These are phyloP conservation scores for Campopleginae sp. DNA, from an alignment of 2,888 invertebrate species.

Conservation along the genomic window DNA sequence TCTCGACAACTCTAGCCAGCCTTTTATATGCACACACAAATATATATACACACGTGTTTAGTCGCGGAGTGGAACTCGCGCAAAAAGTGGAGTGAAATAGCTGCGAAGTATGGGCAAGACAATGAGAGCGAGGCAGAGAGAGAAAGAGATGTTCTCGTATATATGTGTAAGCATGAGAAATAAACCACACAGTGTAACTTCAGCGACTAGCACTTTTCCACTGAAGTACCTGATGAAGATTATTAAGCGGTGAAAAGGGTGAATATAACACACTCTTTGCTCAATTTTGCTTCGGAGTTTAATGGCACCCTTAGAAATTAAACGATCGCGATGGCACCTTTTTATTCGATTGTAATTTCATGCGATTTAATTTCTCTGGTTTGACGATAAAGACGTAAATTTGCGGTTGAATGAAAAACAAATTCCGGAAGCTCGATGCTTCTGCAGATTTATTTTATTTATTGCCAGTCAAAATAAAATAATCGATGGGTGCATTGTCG, in stretches of 20 bases:
- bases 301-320: slow-evolving; percentile 31
- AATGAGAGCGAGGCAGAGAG: slow-evolving; percentile 9
- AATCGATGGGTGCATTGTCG: slow-evolving; percentile 2
- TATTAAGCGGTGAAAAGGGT: slow-evolving; percentile 30
- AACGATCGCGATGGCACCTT: neutral
- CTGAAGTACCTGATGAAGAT: slow-evolving; percentile 25
- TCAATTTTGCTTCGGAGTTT: slow-evolving; percentile 21
- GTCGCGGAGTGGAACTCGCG: slow-evolving; percentile 34
- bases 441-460: neutral
- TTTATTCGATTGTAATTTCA: neutral
- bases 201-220: slow-evolving; percentile 14
- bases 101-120: slow-evolving; percentile 9
- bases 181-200: slow-evolving; percentile 25
- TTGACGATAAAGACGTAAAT: neutral
- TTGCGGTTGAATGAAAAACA: neutral
- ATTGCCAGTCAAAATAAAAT: neutral
- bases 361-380: neutral
- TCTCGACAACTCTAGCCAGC: slow-evolving; percentile 42
- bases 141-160: neutral
- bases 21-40: neutral
- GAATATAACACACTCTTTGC: slow-evolving; percentile 16
- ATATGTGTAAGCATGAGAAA: slow-evolving; percentile 22
- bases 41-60: slow-evolving; percentile 1
- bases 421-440: neutral
- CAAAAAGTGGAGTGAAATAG: slow-evolving; percentile 35